Conservation (phyloP, 2,797 vertebrate genomes). For the Atherinosoma microstoma region DNA sequence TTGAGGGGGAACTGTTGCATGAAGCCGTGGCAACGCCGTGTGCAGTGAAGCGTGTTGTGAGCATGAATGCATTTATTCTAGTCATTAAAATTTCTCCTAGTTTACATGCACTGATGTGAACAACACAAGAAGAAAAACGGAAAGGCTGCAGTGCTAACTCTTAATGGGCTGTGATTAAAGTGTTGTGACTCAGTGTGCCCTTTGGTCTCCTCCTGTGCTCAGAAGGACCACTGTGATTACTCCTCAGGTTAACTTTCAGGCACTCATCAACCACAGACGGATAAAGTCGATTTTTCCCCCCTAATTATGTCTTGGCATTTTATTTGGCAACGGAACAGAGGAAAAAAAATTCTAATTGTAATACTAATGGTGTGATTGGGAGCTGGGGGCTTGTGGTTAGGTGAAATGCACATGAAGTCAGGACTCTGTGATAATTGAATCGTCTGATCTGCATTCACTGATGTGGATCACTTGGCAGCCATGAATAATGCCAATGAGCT, state of each 20-base stretch:
- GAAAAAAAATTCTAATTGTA: constrained; percentile 19
- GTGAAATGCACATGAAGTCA: constrained; percentile 44
- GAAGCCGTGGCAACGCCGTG: background rate
- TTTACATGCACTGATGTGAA: constrained; percentile 31
- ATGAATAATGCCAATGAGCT: constrained; percentile 40
- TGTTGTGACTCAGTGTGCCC: constrained; percentile 62
- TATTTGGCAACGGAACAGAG: background rate
- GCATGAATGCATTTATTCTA: constrained; percentile 4
- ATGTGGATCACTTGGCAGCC: constrained; percentile 33
- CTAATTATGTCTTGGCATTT: constrained; percentile 3
- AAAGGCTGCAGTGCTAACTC: constrained; percentile 34
- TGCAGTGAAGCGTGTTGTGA: constrained; percentile 9
- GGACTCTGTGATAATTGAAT: constrained; percentile 42
- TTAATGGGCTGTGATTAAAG: constrained; percentile 66
- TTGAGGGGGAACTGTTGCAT: constrained; percentile 6
- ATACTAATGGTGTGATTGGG: constrained; percentile 27
- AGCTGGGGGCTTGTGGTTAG: constrained; percentile 40
- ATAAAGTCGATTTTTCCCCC: constrained; percentile 3
- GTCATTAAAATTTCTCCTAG: constrained; percentile 20
- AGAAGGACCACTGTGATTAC: constrained; percentile 57
- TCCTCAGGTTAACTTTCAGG: constrained; percentile 44
- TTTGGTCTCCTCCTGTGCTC: constrained; percentile 63
- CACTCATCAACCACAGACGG: constrained; percentile 47
- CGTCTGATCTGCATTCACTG: constrained; percentile 42
- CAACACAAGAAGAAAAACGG: constrained; percentile 10